phyloP scores from a whole-genome alignment of 2,888 invertebrate species.

The Linnaemya vulpina region DNA sequence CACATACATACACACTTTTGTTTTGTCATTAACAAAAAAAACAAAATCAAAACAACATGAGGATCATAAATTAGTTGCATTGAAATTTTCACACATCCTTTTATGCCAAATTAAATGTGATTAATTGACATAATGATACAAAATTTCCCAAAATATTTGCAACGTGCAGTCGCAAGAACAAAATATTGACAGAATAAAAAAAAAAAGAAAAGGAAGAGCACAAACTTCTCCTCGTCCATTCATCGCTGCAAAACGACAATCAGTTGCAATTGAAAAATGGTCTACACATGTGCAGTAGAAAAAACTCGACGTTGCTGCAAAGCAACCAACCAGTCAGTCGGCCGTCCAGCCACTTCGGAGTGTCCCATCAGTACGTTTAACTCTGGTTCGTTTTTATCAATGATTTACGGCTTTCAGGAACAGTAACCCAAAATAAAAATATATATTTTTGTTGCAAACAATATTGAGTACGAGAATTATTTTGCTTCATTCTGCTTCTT shows the following conservation, averaged over 20 bases:
- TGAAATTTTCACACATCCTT: conserved; percentile 73
- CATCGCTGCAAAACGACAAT: conserved; percentile 47
- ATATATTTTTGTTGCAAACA: conserved; percentile 21
- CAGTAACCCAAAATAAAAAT: conserved; percentile 23
- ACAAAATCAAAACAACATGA: conserved; percentile 40
- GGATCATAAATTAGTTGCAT: conserved; percentile 72
- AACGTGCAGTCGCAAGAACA: conserved; percentile 63
- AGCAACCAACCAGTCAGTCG: conserved; percentile 4
- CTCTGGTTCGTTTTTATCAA: conserved; percentile 73
- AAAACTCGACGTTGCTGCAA: conserved; percentile 24
- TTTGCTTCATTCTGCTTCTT: conserved; percentile 17
- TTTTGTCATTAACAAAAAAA: conserved; percentile 27
- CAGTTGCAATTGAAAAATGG: conserved; percentile 58
- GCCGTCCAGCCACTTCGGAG: conserved; percentile 48
- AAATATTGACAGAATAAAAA: conserved; percentile 35
- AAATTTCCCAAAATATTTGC: conserved; percentile 75
- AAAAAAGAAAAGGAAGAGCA: conserved; percentile 10
- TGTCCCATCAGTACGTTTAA: conserved; percentile 73
- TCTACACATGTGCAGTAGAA: conserved; percentile 35
- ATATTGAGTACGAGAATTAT: conserved; percentile 37
- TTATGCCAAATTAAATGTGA: conserved; percentile 75
- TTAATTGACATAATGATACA: conserved; percentile 75
- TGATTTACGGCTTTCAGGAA: conserved; percentile 73
- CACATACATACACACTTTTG: conserved; percentile 12
- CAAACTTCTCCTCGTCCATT: conserved; percentile 22